phyloP scores from a whole-genome alignment of 2,888 invertebrate genomes.

The Tinea semifulvella region DNA sequence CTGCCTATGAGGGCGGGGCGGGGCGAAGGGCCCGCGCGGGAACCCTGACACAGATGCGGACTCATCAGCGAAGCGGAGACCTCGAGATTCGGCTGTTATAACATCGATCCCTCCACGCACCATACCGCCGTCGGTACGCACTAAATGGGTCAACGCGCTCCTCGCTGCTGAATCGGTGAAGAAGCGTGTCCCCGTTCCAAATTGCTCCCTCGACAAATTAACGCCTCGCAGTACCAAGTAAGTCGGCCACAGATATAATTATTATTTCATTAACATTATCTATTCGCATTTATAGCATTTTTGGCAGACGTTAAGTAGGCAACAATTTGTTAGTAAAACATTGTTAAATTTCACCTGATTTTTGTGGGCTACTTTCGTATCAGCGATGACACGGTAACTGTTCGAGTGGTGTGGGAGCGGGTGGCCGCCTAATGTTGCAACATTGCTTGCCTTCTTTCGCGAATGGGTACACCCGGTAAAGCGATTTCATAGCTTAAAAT shows the following conservation, averaged over 20 bases:
- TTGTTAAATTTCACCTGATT: slow-evolving; percentile 10
- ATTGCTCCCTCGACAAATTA: slow-evolving; percentile 54
- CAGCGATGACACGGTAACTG: slow-evolving; percentile 31
- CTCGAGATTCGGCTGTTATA: slow-evolving; percentile 56
- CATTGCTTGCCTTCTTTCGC: slow-evolving; percentile 27
- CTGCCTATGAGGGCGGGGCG: slow-evolving; percentile 35
- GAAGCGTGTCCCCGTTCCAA: slow-evolving; percentile 48
- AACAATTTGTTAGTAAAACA: slow-evolving; percentile 9
- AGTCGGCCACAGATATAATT: slow-evolving; percentile 33
- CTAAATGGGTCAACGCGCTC: slow-evolving; percentile 50
- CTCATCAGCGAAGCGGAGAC: slow-evolving; percentile 55
- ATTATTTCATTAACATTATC: slow-evolving; percentile 11
- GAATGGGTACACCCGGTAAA: slow-evolving; percentile 23
- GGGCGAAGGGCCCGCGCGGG: slow-evolving; percentile 40
- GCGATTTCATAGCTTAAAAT: slow-evolving; percentile 1
- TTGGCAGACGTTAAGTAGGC: slow-evolving; percentile 6
- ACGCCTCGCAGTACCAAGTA: slow-evolving; percentile 25
- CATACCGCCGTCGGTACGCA: slow-evolving; percentile 39
- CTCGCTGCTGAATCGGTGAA: slow-evolving; percentile 1
- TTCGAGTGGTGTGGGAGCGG: slow-evolving; percentile 18
- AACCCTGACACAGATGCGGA: slow-evolving; percentile 63
- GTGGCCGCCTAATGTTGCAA: slow-evolving; percentile 31
- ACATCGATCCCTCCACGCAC: slow-evolving; percentile 57
- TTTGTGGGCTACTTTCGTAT: slow-evolving; percentile 42
- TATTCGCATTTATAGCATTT: slow-evolving; percentile 2